A percentile compares a stretch with the other conserved stretches of the same genome.
phyloP scores from a whole-genome alignment of 2,888 invertebrate species.

The Oscheius sp. region DNA sequence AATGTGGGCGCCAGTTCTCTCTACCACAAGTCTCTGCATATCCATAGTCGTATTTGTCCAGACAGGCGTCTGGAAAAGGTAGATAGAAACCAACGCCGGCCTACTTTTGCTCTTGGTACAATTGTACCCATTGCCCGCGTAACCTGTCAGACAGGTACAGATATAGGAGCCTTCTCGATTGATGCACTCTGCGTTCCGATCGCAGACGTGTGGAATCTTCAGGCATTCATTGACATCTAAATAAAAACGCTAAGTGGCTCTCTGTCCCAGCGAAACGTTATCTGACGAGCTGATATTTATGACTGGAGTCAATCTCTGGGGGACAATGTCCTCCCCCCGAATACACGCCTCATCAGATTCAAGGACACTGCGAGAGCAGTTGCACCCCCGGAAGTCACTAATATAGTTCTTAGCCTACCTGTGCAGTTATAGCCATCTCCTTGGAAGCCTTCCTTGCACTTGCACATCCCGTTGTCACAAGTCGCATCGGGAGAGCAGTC shows the following conservation, averaged over 20 bases:
- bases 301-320: slow-evolving; percentile 29
- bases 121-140: slow-evolving; percentile 69
- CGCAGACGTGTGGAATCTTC: slow-evolving; percentile 59
- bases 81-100: background rate
- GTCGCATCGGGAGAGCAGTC: slow-evolving; percentile 62
- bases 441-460: slow-evolving; percentile 66
- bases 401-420: slow-evolving; percentile 42
- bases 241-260: slow-evolving; percentile 20
- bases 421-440: slow-evolving; percentile 71
- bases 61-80: slow-evolving; percentile 60
- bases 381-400: background rate
- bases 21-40: slow-evolving; percentile 62
- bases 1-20: slow-evolving; percentile 68
- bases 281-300: slow-evolving; percentile 37
- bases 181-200: slow-evolving; percentile 66
- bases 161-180: slow-evolving; percentile 65
- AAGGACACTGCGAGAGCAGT: background rate
- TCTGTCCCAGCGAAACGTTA: slow-evolving; percentile 23
- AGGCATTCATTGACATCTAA: slow-evolving; percentile 70
- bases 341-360: slow-evolving; percentile 17
- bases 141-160: slow-evolving; percentile 66
- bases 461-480: slow-evolving; percentile 64
- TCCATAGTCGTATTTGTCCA: slow-evolving; percentile 66
- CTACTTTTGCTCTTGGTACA: slow-evolving; percentile 65
- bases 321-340: slow-evolving; percentile 3